phyloP scores from a whole-genome alignment of 2,888 invertebrate genomes.

The Drosophila planitibia region DNA sequence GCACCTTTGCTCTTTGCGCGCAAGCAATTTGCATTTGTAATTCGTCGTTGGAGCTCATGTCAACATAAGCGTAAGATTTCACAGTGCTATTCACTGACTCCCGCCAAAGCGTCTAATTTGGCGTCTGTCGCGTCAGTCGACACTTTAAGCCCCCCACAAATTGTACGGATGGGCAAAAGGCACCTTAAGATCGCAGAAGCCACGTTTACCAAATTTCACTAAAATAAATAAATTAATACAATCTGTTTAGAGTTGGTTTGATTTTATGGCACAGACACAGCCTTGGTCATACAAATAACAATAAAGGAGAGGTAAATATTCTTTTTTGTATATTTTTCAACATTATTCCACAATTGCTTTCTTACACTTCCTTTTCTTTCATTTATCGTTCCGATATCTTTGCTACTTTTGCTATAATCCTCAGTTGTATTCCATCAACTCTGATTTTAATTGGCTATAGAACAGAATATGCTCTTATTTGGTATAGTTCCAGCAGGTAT shows the following conservation, averaged over 20 bases:
- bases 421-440: neutral
- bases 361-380: neutral
- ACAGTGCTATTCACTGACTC: conserved; percentile 60
- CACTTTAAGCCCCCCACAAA: conserved; percentile 20
- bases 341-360: neutral
- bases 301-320: neutral
- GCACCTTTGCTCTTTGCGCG: conserved; percentile 37
- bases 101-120: conserved; percentile 69
- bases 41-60: conserved; percentile 76
- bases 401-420: neutral
- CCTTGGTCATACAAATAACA: neutral
- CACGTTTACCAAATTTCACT: neutral
- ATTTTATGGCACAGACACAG: neutral
- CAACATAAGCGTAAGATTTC: conserved; percentile 73
- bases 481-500: neutral
- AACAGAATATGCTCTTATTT: neutral
- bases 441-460: neutral
- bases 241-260: neutral
- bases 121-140: conserved; percentile 65
- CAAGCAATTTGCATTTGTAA: conserved; percentile 81
- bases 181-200: neutral
- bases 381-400: neutral
- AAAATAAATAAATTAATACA: neutral
- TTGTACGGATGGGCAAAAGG: neutral
- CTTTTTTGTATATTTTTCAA: too few relatives aligned